Base-by-base conservation (phyloP, 2,113 vertebrate species). In the Pollachius pollachius region DNA sequence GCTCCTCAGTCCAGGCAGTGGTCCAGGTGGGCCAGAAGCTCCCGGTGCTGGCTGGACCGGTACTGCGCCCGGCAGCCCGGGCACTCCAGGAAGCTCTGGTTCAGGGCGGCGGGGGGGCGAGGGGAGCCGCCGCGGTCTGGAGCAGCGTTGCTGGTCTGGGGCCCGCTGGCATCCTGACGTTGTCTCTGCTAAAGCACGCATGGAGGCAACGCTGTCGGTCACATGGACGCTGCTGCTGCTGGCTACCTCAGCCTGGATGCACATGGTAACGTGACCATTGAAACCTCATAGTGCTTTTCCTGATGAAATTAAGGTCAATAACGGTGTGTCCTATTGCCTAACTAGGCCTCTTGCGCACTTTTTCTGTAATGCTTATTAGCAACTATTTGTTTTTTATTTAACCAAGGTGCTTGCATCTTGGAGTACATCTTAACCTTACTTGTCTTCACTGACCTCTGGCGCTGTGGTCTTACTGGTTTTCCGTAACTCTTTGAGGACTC, bases 71-170 rank as follows among this genome's bases (percentile, higher is more conserved):
- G 86, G 82, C 95, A 97, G 57, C 78, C 88, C 16, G 95, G 95
- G 78, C 95, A 98, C 68, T 94, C 93, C 0, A 96, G 88, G 78
- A 94, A 90, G 68, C 95, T 97, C 75, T 94, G 91, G 9, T 96
- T 89, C 19, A 94, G 86, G 27, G 82, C 63, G 72, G 71, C 80
- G 27, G 86, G 89, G 15, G 78, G 77, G 74, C 82, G 90, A 2
- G 77, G 76, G 5, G 86, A 82, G 34, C 2, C 23, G n/a, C 6
- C 16, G 4, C 76, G 66, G 0, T 23, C 56, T 19, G 74, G 75
- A 59, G 82, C 66, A 59, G 82, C 66, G 4, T 4, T 4, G 30
- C 30, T 34, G 30, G 30, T 34, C 30, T 34, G 30, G 6, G 1
- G 30, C 30, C 30, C 30, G 30, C 30, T 34, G 30, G 73, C 62